phyloP scores from a whole-genome alignment of 1,140 invertebrate species.

The Globodera ellingtonae region DNA sequence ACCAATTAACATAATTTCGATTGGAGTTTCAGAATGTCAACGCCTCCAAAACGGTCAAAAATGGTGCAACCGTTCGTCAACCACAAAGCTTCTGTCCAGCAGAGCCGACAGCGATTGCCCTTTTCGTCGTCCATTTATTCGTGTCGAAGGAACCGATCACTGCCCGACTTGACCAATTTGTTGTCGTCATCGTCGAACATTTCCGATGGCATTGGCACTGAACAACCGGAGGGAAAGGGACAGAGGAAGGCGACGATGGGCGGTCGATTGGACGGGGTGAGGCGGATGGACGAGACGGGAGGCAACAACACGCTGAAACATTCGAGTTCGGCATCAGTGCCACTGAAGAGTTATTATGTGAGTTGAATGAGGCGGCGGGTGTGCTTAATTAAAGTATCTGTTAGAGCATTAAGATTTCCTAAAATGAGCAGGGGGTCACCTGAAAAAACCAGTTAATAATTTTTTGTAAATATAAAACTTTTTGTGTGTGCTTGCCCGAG shows the following conservation, averaged over 20 bases:
- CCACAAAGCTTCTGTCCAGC: conserved; percentile 6
- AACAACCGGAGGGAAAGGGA: not conserved
- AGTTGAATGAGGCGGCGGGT: too few relatives aligned
- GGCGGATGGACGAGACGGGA: not conserved
- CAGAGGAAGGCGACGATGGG: not conserved
- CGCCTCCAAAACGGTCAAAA: conserved; percentile 18
- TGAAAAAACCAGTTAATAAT: too few relatives aligned
- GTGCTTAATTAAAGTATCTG: too few relatives aligned
- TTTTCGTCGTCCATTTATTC: conserved; percentile 58
- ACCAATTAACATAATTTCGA: not conserved
- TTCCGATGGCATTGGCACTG: not conserved
- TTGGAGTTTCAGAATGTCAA: not conserved
- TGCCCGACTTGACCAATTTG: conserved; percentile 51
- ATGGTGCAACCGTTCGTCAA: conserved; percentile 21
- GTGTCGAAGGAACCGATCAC: conserved; percentile 48
- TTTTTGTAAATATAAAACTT: too few relatives aligned
- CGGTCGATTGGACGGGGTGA: not conserved
- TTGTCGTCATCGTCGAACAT: not conserved
- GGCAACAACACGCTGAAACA: not conserved
- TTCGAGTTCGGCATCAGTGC: not conserved
- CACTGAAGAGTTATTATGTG: conserved; percentile 3
- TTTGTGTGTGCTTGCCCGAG: too few relatives aligned
- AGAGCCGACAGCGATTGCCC: conserved; percentile 48
- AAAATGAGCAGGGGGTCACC: too few relatives aligned
- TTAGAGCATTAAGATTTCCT: not conserved